Base-by-base conservation (phyloP, 2,113 vertebrate genomes). In the Australoheros scitulus region DNA sequence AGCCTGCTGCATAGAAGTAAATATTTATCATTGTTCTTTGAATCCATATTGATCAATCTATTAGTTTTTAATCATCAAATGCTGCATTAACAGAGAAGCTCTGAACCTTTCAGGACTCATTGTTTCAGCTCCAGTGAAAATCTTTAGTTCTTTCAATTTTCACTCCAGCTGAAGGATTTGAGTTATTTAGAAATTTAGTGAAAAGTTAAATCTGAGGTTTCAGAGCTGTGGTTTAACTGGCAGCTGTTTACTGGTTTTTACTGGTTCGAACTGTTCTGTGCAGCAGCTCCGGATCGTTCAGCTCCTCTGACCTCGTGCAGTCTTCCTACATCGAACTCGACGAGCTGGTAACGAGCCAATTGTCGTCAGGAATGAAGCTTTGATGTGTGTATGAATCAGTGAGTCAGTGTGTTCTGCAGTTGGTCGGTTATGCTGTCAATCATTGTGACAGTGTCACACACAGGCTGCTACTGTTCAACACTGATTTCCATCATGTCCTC, bases 401-500 rank as follows among this genome's bases (percentile, higher is more conserved):
- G 32, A 68, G 83, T 50, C 64, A 47, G 22, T 72, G 32, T 60
- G 83, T 76, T 13, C 47, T 61, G 80, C 74, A 14, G 57, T 61
- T 26, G 1, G 56, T 55, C 76, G 14, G 65, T 52, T 5, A n/a
- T 79, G 58, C 82, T 5, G 70, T 76, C 78, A 59, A 10, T 79
- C 43, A 55, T 52, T 15, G 55, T 11, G 43, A 52, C 58, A 14
- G 32, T 26, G 65, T 52, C 9, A 11, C 34, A 92, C 90, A 92
- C 80, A 83, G 87, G 83, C 68, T 1, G 82, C 81, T 85, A 80
- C 92, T 93, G 92, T 92, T 77, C 2, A n/a, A 10, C 4, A 6
- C 68, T 38, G 85, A 88, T 85, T 65, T 88, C 59, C 90, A 89
- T 90, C 85, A 38, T 82, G 89, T 89, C 83, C 83, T 78, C 22